Base-by-base conservation (phyloP, 2,797 vertebrate species). In the Anolis apletophallus region DNA sequence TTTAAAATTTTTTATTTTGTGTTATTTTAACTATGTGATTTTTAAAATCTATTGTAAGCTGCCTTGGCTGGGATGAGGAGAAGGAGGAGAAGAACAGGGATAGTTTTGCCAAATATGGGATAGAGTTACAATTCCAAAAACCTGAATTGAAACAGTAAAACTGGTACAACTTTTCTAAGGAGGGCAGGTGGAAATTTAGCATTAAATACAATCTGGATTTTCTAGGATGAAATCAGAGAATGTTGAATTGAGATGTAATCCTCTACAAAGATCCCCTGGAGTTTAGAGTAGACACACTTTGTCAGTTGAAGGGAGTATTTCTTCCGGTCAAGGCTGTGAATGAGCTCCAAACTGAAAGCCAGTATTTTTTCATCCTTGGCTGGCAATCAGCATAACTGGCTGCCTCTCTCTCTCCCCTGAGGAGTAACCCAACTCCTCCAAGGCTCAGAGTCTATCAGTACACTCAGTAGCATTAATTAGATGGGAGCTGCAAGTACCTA, bases 211-310 rank as follows among this genome's bases (percentile, higher is more conserved):
- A 3, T 8, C 1, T 71, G 52, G 0, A 29, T 2, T 26, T 61
- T 61, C 1, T 19, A 64, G 23, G 26, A 52, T 80, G 59, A 85
- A 85, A 61, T 21, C 52, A 73, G 46, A 80, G 57, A 64, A 6
- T 5, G 23, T 1, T 14, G 14, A 3, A 2, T 2, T 4, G 0
- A 0, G 17, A 14, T 72, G n/a, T 26, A 40, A 59, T n/a, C 4
- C 16, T 73, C 5, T 73, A n/a, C 10, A 73, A 34, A 71, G 23
- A n/a, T 19, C 34, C 36, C 71, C 29, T 55, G 5, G 36, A 57
- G 26, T 74, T 83, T 34, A 12, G 36, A 59, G 34, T n/a, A 73
- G 69, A 29, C 16, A 16, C 73, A 11, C 26, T 40, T 0, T 2
- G 26, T 5, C 36, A 29, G 9, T 57, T 50, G 46, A 16, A 1